Base-by-base conservation (phyloP, 2,113 vertebrate genomes). In the Macquaria ambigua region DNA sequence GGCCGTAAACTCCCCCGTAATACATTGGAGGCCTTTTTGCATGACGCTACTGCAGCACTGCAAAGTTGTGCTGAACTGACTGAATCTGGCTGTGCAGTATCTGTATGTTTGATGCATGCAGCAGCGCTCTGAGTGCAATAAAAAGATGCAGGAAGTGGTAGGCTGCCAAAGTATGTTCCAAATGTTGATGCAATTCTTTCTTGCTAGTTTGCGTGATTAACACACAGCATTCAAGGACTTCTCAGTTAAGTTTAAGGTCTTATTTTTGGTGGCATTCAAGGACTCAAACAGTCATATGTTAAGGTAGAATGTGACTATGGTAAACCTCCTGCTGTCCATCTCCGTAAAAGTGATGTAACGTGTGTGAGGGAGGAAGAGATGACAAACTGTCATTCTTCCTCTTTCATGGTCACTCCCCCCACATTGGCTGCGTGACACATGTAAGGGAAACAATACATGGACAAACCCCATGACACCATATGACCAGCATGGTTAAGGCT, bases 61-160 rank as follows among this genome's bases (percentile, higher is more conserved):
- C 39, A 48, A 50, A 9, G 68, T 46, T 59, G 0, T 0, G 84
- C 85, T 79, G 75, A 80, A 14, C 46, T 39, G 53, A 66, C 53
- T 0, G 70, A 53, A 71, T 14, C 2, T 0, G 69, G 46, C 68
- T 41, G 31, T 15, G 48, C 23, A 69, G 56, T 3, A 2, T 37
- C 9, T 75, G 76, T 15, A 14, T 0, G 50, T 61, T 6, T 84
- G 59, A 83, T 37, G 70, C 25, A 7, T 48, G 69, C 48, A 41
- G 75, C 55, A 25, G 37, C 23, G 21, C 25, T 46, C 1, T 4
- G 39, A 39, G 23, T 5, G 41, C 5, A 50, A 50, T 11, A 0
- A 23, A 34, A 67, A 77, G 7, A 84, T 9, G 72, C 75, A 84
- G 85, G 81, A 92, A 87, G 82, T 72, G 63, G 15, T 7, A 0